These are phyloP conservation scores for Hippocampus comes DNA, from an alignment of 2,113 vertebrate species.

Conservation along the genomic window DNA sequence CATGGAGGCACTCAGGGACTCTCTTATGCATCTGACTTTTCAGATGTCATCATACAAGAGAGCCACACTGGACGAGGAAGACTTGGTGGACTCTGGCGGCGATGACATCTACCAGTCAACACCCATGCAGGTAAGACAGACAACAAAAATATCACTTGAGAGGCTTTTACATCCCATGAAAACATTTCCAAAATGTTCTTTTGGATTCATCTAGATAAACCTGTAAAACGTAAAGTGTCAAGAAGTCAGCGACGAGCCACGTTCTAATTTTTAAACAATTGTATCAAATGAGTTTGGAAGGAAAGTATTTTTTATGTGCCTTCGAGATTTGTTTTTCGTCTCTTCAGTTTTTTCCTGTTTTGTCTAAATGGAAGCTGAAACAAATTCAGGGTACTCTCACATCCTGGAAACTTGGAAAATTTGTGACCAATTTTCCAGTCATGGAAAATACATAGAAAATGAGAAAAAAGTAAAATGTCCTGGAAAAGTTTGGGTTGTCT, in stretches of 20 bases:
- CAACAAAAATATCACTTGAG: neutral
- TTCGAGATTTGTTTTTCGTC: no score
- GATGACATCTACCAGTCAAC: constrained; percentile 84
- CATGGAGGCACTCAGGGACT: constrained; percentile 77
- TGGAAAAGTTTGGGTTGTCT: no score
- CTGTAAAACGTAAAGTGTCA: neutral
- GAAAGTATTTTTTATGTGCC: neutral
- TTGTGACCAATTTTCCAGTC: no score
- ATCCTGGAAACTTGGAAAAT: no score
- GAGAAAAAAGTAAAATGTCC: no score
- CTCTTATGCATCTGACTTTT: constrained; percentile 77
- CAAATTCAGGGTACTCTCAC: no score
- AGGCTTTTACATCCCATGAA: neutral
- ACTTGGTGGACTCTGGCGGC: constrained; percentile 81
- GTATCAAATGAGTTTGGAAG: neutral
- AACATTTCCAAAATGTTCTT: neutral
- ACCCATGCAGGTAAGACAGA: constrained; percentile 78
- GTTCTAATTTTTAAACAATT: neutral
- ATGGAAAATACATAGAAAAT: no score
- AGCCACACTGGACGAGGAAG: constrained; percentile 90
- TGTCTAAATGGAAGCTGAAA: no score
- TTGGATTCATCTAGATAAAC: neutral
- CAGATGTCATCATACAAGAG: constrained; percentile 96
- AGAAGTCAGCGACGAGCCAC: neutral
- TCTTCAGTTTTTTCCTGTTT: no score